These are phyloP conservation scores for Papilio machaon DNA, from an alignment of 1,140 invertebrate genomes.

Conservation along the genomic window DNA sequence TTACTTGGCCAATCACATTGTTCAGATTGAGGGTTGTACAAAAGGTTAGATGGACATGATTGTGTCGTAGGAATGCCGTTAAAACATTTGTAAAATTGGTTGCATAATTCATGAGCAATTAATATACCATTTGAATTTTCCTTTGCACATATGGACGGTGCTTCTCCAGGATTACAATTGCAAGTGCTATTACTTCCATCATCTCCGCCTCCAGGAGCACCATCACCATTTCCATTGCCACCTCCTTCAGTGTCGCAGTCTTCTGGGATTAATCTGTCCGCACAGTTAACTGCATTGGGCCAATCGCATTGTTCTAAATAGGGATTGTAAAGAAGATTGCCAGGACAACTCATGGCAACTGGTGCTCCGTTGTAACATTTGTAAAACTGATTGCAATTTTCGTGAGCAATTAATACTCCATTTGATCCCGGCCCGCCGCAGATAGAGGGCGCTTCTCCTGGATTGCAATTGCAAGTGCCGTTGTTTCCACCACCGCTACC, in stretches of 20 bases:
- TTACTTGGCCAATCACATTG: constrained; percentile 84
- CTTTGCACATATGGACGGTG: constrained; percentile 48
- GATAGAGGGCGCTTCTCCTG: constrained; percentile 44
- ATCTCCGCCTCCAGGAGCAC: not conserved
- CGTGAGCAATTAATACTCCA: not conserved
- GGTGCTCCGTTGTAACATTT: not conserved
- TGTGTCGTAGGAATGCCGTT: constrained; percentile 42
- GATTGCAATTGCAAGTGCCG: constrained; percentile 44
- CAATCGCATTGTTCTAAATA: constrained; percentile 58
- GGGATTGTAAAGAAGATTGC: constrained; percentile 39
- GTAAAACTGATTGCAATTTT: too few relatives aligned
- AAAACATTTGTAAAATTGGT: constrained; percentile 52
- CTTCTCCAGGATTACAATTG: constrained; percentile 52
- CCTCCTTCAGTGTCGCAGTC: constrained; percentile 19
- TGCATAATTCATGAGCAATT: constrained; percentile 53
- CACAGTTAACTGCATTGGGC: constrained; percentile 79
- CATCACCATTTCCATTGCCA: not conserved
- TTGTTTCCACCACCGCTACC: not conserved
- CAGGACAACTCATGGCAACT: constrained; percentile 33
- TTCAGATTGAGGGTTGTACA: constrained; percentile 82
- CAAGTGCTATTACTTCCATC: constrained; percentile 33
- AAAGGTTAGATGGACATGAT: constrained; percentile 53
- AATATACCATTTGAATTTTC: constrained; percentile 48
- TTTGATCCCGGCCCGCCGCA: constrained; percentile 40
- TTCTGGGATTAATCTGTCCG: constrained; percentile 36